Evolutionary conservation across 2,797 vertebrate genomes (phyloP), one percentile per base, ranked within the genome.

Genomic region (Halcyon leucocephala): DNA sequence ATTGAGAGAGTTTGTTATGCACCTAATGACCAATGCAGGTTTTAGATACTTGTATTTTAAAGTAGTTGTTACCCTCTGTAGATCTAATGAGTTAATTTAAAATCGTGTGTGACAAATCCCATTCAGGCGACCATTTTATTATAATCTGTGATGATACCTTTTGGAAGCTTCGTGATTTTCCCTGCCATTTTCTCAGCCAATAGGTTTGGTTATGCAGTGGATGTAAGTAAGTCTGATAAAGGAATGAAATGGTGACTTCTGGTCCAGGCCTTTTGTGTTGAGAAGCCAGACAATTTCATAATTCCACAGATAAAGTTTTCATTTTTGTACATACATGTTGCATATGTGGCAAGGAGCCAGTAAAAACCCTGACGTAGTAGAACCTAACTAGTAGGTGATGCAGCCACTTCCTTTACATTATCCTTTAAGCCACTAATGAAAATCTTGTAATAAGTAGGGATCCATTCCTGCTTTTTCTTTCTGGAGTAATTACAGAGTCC

Each of bases 51-150:
- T 91, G 12, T 46, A 39, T 86, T 84, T 92, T 57, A 64, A 79
- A 73, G n/a, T 60, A 80, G 48, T 64, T 91, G 54, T 89, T 93
- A 86, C 81, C 54, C 35, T 91, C 73, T 86, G 29, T 33, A 85
- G 57, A 74, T 69, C 65, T 69, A 62, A 48, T n/a, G 31, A 28
- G 12, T 48, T 91, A 67, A 74, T 89, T 84, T 82, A 79, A 92
- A 84, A 66, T 52, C 52, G 17, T n/a, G 60, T 86, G 66, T 90
- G 83, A 87, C 67, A 79, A 72, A 87, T 88, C 70, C 82, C 51
- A 81, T 78, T 89, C 83, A 79, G 35, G 46, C 89, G 89, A 73
- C 14, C 9, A 67, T 81, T 92, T 91, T 86, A 24, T 89, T 87
- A 57, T 41, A 66, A 65, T 78, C 66, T 90, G 37, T 79, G 78